These are phyloP conservation scores for Oryzias melastigma DNA, from an alignment of 2,113 vertebrate genomes.

Conservation along the genomic window DNA sequence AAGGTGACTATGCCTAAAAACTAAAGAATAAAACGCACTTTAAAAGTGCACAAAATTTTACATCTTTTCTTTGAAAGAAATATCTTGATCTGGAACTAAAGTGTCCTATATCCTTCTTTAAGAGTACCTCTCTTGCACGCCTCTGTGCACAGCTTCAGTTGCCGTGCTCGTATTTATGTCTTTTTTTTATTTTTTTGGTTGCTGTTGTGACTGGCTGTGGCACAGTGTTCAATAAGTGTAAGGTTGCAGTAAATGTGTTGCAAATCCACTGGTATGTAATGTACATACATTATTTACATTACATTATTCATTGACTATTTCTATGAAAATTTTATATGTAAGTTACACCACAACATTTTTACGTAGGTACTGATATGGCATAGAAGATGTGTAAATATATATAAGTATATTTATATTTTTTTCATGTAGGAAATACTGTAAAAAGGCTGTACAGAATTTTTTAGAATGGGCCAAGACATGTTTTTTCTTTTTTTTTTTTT, in stretches of 20 bases:
- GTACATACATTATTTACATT: conserved; percentile 78
- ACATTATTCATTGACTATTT: conserved; percentile 77
- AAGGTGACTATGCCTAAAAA: conserved; percentile 22
- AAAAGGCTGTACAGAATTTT: conserved; percentile 49
- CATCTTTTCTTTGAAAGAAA: too few species aligned
- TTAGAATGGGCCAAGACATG: conserved; percentile 75
- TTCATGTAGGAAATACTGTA: conserved; percentile 74
- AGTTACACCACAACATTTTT: conserved; percentile 71
- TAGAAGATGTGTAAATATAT: conserved; percentile 72
- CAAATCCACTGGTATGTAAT: conserved; percentile 64
- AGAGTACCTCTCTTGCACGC: conserved; percentile 65
- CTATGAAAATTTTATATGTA: conserved; percentile 78
- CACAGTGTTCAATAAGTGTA: conserved; percentile 40
- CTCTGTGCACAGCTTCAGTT: conserved; percentile 56
- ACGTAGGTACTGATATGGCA: conserved; percentile 74
- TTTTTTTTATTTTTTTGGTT: conserved; percentile 8
- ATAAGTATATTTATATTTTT: conserved; percentile 77
- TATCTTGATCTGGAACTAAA: too few species aligned
- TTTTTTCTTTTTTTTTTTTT: conserved; percentile 68
- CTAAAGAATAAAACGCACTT: conserved; percentile 62
- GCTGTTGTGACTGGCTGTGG: conserved; percentile 29
- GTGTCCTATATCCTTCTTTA: conserved; percentile 66
- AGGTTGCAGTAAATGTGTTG: conserved; percentile 61
- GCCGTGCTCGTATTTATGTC: conserved; percentile 52
- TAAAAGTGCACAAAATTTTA: conserved; percentile 22